These are phyloP conservation scores for Drosophila lacteicornis DNA, from an alignment of 1,140 invertebrate genomes.

Conservation along the genomic window DNA sequence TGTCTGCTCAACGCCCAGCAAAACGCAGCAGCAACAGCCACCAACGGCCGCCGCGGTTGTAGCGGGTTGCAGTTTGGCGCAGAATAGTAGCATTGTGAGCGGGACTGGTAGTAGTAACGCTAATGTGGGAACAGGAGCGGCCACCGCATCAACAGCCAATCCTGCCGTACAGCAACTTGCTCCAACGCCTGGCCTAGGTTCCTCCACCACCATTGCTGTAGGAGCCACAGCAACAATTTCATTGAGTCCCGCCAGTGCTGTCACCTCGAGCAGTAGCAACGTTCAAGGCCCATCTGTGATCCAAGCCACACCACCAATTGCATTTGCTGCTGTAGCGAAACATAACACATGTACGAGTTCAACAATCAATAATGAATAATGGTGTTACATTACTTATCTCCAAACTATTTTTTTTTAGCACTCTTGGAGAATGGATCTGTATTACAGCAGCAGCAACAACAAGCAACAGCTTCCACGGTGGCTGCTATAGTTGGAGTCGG, in stretches of 20 bases:
- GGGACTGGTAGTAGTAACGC: slow-evolving; percentile 47
- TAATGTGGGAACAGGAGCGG: slow-evolving; percentile 38
- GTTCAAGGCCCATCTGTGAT: slow-evolving; percentile 85
- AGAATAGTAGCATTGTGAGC: slow-evolving; percentile 45
- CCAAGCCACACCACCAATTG: slow-evolving; percentile 84
- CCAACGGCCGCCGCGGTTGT: slow-evolving; percentile 65
- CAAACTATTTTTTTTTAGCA: slow-evolving; percentile 50
- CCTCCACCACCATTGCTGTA: slow-evolving; percentile 33
- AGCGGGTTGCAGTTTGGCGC: slow-evolving; percentile 50
- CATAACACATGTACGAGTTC: slow-evolving; percentile 83
- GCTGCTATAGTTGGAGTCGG: slow-evolving; percentile 72
- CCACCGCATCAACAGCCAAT: slow-evolving; percentile 37
- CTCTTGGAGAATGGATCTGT: slow-evolving; percentile 81
- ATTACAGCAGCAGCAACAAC: slow-evolving; percentile 61
- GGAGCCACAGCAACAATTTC: slow-evolving; percentile 16
- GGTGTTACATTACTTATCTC: neutral
- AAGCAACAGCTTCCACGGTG: slow-evolving; percentile 60
- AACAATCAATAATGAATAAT: neutral
- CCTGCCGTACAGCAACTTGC: slow-evolving; percentile 76
- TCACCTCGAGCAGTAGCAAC: slow-evolving; percentile 57
- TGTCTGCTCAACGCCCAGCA: slow-evolving; percentile 84
- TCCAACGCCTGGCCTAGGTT: slow-evolving; percentile 69
- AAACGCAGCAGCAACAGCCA: slow-evolving; percentile 71
- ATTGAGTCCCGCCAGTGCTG: slow-evolving; percentile 33
- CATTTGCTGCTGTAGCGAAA: slow-evolving; percentile 85